Evolutionary conservation across 2,797 vertebrate genomes (phyloP).

Genomic region (Sebastolobus alascanus): DNA sequence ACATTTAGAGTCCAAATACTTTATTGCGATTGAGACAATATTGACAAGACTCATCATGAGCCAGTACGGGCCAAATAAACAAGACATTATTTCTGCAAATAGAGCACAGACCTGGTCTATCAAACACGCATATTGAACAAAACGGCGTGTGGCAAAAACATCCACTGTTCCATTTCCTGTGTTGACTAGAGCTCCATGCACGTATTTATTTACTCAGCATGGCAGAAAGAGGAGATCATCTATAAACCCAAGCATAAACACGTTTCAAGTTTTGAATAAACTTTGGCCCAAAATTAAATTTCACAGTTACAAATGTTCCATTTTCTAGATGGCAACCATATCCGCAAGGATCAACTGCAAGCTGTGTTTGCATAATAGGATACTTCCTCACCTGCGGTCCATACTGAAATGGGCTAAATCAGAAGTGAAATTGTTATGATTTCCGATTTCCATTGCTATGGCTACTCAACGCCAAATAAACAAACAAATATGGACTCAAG

Average conservation of each 20-base stretch:
- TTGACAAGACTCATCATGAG: conserved; percentile 1
- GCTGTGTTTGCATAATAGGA: conserved; percentile 14
- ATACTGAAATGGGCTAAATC: conserved; percentile 10
- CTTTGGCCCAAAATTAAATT: neutral
- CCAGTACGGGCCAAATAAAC: conserved; percentile 5
- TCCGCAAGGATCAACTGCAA: neutral
- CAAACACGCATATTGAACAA: conserved; percentile 15
- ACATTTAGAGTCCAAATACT: neutral
- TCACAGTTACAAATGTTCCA: conserved; percentile 27
- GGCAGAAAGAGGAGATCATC: conserved; percentile 12
- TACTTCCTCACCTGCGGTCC: neutral
- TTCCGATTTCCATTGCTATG: neutral
- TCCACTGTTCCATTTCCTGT: neutral
- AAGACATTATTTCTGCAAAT: conserved; percentile 32
- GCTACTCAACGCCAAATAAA: conserved; percentile 8
- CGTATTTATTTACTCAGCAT: conserved; percentile 6
- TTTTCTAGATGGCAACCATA: conserved; percentile 3
- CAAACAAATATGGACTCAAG: neutral
- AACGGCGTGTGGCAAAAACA: conserved; percentile 7
- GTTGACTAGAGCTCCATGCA: neutral
- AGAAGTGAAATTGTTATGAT: neutral
- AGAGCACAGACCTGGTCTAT: neutral
- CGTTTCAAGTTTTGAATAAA: conserved; percentile 30
- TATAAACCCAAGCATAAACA: neutral
- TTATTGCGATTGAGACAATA: conserved; percentile 12